phyloP scores from a whole-genome alignment of 2,797 vertebrate genomes.

The Pteropus rufus region DNA sequence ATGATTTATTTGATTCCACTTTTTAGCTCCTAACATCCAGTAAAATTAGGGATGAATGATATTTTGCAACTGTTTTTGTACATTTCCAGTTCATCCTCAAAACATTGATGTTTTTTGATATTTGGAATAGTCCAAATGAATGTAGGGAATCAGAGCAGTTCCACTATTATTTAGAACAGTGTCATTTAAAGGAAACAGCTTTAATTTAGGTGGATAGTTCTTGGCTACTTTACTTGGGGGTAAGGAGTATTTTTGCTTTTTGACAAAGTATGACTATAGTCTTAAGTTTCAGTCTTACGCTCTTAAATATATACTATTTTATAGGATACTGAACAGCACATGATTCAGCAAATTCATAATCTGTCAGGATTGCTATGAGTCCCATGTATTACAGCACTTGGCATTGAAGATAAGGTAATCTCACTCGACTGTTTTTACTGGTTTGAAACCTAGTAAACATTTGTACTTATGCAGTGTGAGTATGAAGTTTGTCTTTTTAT shows the following conservation, averaged over 20 bases:
- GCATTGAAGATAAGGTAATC: not conserved
- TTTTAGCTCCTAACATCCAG: not conserved
- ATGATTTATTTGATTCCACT: not conserved
- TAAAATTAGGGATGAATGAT: not conserved
- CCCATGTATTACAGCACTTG: not conserved
- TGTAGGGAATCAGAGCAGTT: not conserved
- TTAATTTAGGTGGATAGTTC: not conserved
- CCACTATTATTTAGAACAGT: not conserved
- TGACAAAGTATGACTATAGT: not conserved
- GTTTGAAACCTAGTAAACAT: conserved; percentile 2
- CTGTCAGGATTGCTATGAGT: not conserved
- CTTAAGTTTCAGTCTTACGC: not conserved
- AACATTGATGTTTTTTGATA: not conserved
- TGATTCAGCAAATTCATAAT: conserved; percentile 32
- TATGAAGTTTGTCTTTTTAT: not conserved
- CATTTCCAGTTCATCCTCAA: not conserved
- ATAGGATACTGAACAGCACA: not conserved
- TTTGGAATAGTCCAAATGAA: not conserved
- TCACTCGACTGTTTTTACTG: conserved; percentile 4
- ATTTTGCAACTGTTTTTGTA: conserved; percentile 5
- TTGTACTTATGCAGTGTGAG: not conserved
- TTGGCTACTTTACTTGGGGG: not conserved
- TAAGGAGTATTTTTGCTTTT: not conserved
- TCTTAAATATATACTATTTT: not conserved
- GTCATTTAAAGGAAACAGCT: not conserved